Evolutionary conservation across 2,888 invertebrate species (phyloP), one percentile per base, ranked within the genome.

Genomic region (Melinaea marsaeus): DNA sequence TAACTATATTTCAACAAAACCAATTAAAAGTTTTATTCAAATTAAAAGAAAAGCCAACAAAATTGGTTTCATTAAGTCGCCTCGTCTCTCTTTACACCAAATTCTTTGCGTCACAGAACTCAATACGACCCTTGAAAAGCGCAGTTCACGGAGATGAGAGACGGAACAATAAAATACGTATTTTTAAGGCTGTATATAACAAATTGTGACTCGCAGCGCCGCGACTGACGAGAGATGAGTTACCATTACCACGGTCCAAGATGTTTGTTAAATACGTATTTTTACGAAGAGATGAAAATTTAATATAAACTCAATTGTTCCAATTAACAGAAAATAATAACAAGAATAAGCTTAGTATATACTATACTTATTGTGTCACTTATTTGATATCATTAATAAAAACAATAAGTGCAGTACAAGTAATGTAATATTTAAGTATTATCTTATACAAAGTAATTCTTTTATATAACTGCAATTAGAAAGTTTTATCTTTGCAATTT

Each of bases 141-240:
- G 73, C 79, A 81, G 81, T 85, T 84, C 81, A 78, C 83, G 79
- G 79, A 83, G 85, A 85, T 83, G 84, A 84, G 81, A 78, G 80
- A 79, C 79, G 80, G 83, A 81, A 86, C 87, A 86, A 85, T 88
- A 88, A 87, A 88, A 88, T 86, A 84, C 74, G 87, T 84, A 86
- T 88, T 89, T 89, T 88, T 87, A 88, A 87, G 85, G 84, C 83
- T 85, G 81, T 84, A 79, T 80, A 73, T 84, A 86, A 87, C 88
- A 88, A 89, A 88, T 89, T 88, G 86, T 83, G 80, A 81, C 79
- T 79, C 74, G 77, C 73, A 80, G 76, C 79, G 77, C 81, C 81
- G 78, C 80, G 78, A 80, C 79, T 78, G 79, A 76, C 73, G 75
- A 73, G 78, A 84, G 83, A 84, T 83, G 84, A 83, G 80, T 51